These are phyloP conservation scores for Cosmopolites sordidus DNA, from an alignment of 2,888 invertebrate genomes.

Conservation along the genomic window DNA sequence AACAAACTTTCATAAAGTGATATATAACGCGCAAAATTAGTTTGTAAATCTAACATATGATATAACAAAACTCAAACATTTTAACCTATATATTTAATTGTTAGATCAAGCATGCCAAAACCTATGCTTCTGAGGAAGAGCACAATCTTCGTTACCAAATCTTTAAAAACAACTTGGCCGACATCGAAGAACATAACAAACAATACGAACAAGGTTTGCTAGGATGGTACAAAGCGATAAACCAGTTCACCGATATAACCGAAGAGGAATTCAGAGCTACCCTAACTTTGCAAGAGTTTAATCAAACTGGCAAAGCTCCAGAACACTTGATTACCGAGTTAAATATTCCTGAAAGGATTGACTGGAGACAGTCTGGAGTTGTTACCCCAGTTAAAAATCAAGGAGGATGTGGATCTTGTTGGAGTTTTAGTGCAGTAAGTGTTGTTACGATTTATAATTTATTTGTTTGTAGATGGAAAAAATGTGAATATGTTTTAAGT, in stretches of 20 bases:
- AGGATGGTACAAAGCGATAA: slow-evolving; percentile 24
- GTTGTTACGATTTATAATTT: too few relatives aligned
- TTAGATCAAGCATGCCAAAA: slow-evolving; percentile 5
- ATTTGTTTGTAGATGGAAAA: too few relatives aligned
- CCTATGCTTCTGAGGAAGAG: slow-evolving; percentile 12
- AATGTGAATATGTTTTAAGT: too few relatives aligned
- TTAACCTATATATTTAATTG: too few relatives aligned
- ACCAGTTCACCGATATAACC: slow-evolving; percentile 25
- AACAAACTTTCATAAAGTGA: too few relatives aligned
- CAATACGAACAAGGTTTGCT: slow-evolving; percentile 25
- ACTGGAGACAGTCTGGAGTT: slow-evolving; percentile 21
- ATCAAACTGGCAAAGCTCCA: not conserved
- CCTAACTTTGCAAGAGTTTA: slow-evolving; percentile 4
- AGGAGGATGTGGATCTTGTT: slow-evolving; percentile 27
- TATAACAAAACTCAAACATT: too few relatives aligned
- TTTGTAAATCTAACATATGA: not conserved
- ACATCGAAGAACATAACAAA: slow-evolving; percentile 30
- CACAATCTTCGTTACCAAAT: slow-evolving; percentile 21
- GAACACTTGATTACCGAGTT: not conserved
- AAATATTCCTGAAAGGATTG: slow-evolving; percentile 11
- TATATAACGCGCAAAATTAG: not conserved
- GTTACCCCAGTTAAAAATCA: slow-evolving; percentile 27
- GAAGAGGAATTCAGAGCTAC: slow-evolving; percentile 21
- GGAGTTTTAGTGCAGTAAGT: slow-evolving; percentile 29
- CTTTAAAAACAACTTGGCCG: slow-evolving; percentile 23